Base-by-base conservation (phyloP, 1,140 invertebrate species). In the Bombyx mandarina region DNA sequence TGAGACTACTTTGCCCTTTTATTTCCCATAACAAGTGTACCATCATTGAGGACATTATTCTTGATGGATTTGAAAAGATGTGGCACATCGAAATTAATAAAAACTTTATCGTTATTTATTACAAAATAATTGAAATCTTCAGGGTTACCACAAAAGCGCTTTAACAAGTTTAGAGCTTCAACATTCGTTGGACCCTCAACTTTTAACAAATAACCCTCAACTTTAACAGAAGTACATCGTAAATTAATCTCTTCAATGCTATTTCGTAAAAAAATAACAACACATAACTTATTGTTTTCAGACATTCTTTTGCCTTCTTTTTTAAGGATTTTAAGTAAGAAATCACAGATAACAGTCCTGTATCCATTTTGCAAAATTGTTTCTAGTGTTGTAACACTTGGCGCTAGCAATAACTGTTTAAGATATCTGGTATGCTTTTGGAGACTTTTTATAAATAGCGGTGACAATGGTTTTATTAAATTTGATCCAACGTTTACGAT, bases 121-220 rank as follows among this genome's bases (percentile, higher is more conserved):
- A 50, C 26, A 43, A 60, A 60, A 60, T 56, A 56, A 45, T 56
- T 50, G 22, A 45, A 46, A 3, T 59, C 5, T 52, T 6, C 42
- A 26, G 26, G n/a, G 10, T 6, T 18, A 10, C 8, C 50, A 18
- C 12, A 18, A 43, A 10, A 45, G 12, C 9, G 44, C 6, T 49
- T 59, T 8, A 56, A 10, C 8, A 59, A 56, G 12, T 52, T 58
- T 26, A 63, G 10, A n/a, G 56, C 54, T 18, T 61, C 62, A 9
- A 67, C 47, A 60, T 69, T 67, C 45, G 65, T 65, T 6, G 62
- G 54, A 0, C 62, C 62, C 44, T 66, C 63, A 35, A 68, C 59
- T 45, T 65, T 67, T 22, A 70, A 54, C 18, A 35, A 54, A 42
- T 49, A 58, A 1, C 56, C 50, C 12, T 59, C 54, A 9, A 65